Conservation (phyloP, 2,113 vertebrate species). For the Leucopsar rothschildi region DNA sequence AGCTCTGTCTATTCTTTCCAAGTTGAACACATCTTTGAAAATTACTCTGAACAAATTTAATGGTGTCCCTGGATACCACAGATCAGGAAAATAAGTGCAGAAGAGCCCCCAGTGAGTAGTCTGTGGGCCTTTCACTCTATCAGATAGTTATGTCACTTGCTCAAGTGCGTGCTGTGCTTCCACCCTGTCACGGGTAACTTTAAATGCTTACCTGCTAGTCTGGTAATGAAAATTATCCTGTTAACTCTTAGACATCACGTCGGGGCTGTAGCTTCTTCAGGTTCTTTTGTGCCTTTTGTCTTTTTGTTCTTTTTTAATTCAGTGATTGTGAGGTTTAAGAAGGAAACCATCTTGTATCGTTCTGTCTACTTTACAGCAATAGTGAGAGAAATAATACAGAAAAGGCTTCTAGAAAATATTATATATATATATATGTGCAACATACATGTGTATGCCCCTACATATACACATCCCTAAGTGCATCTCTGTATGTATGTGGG, state of each 20-base stretch:
- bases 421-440: too few species aligned
- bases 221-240: neutral
- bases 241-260: neutral
- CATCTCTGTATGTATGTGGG: neutral
- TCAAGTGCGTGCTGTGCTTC: neutral
- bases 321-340: neutral
- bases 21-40: neutral
- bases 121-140: neutral
- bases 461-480: fast-evolving
- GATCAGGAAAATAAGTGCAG: neutral
- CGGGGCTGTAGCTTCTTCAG: neutral
- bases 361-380: neutral
- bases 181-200: neutral
- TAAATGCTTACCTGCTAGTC: neutral
- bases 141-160: neutral
- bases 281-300: neutral
- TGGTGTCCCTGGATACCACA: neutral
- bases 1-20: neutral
- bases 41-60: neutral
- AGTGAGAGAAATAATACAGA: neutral
- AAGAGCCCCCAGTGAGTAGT: neutral
- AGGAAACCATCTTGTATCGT: neutral
- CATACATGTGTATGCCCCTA: neutral
- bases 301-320: neutral
- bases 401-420: neutral